phyloP scores from a whole-genome alignment of 2,797 vertebrate species.

The Pangasius krempfi region DNA sequence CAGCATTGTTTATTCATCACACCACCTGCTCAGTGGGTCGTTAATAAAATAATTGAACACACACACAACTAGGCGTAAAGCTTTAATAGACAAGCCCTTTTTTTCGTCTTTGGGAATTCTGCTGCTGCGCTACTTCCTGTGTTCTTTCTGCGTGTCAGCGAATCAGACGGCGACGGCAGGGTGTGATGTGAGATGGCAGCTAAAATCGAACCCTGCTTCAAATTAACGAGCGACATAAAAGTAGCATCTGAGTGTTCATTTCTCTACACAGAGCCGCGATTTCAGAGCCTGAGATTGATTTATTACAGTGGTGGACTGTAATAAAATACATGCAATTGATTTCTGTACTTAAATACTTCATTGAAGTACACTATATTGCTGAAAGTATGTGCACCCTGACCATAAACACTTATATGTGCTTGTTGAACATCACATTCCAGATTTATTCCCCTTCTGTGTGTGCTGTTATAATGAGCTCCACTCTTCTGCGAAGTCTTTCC shows the following conservation, averaged over 20 bases:
- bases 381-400: neutral
- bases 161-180: neutral
- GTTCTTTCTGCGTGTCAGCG: neutral
- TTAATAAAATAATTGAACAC: constrained; percentile 46
- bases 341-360: neutral
- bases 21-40: constrained; percentile 59
- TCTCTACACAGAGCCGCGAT: neutral
- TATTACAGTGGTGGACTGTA: neutral
- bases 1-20: constrained; percentile 67
- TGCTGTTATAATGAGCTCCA: too few species aligned
- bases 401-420: too few species aligned
- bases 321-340: neutral
- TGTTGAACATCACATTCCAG: too few species aligned
- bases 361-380: neutral
- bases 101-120: neutral
- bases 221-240: neutral
- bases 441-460: too few species aligned
- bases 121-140: neutral
- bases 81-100: neutral
- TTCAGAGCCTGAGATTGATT: neutral
- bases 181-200: neutral
- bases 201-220: neutral
- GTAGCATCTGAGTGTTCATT: neutral
- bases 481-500: too few species aligned
- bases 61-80: neutral